Conservation (phyloP, 2,888 invertebrate genomes). For the Villa cingulata region DNA sequence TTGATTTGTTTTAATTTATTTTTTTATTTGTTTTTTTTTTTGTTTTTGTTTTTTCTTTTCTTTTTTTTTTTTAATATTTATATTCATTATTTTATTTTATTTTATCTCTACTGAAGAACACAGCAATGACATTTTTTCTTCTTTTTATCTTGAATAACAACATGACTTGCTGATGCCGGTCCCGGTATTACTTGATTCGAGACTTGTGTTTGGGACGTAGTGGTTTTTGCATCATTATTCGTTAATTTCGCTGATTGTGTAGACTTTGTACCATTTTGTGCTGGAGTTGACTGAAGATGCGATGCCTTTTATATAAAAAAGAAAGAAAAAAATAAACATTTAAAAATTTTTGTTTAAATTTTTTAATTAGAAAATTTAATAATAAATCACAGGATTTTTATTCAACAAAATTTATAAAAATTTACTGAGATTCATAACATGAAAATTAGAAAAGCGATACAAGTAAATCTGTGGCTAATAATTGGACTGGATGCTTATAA, state of each 20-base stretch:
- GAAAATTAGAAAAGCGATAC: too few relatives aligned
- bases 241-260: constrained; percentile 23
- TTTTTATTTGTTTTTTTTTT: too few relatives aligned
- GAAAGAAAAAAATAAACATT: constrained; percentile 1
- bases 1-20: too few relatives aligned
- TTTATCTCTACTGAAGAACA: constrained; percentile 61
- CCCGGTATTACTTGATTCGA: constrained; percentile 52
- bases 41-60: neutral
- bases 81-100: neutral
- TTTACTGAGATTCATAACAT: too few relatives aligned
- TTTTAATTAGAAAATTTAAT: too few relatives aligned
- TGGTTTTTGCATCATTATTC: constrained; percentile 13
- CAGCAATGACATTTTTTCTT: constrained; percentile 93
- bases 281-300: constrained; percentile 29
- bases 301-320: constrained; percentile 24
- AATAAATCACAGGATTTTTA: too few relatives aligned
- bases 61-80: neutral
- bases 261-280: constrained; percentile 37
- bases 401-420: too few relatives aligned
- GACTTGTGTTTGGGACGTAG: constrained; percentile 34
- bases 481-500: too few relatives aligned
- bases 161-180: constrained; percentile 75
- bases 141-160: constrained; percentile 70
- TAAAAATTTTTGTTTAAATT: too few relatives aligned
- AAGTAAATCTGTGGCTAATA: too few relatives aligned